Evolutionary conservation across 2,888 invertebrate genomes (phyloP).

Genomic region (Agonopterix alstromeriana): DNA sequence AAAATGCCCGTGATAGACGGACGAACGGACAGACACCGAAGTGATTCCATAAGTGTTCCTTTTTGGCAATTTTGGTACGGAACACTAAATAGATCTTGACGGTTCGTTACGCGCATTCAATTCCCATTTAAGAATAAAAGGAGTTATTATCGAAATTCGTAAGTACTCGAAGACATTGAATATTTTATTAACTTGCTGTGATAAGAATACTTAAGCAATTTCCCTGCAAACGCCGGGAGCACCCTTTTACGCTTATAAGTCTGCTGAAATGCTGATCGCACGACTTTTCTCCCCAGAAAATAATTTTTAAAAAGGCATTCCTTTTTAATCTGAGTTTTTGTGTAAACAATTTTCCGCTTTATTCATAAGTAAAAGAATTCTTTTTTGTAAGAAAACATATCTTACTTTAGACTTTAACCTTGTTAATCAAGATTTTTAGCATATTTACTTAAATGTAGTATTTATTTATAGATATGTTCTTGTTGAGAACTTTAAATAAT

Average conservation of each 20-base stretch:
- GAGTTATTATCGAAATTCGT: slow-evolving; percentile 25
- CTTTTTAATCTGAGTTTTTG: slow-evolving; percentile 22
- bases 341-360: slow-evolving; percentile 15
- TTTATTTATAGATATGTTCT: too few species aligned
- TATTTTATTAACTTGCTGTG: slow-evolving; percentile 43
- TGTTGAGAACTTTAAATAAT: too few species aligned
- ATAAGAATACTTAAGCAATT: slow-evolving; percentile 42
- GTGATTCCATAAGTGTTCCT: too few species aligned
- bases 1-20: too few species aligned
- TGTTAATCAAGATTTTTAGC: too few species aligned
- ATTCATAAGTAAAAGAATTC: slow-evolving; percentile 10
- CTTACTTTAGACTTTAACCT: slow-evolving; percentile 1
- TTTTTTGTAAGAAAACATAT: neutral
- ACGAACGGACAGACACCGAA: too few species aligned
- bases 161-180: slow-evolving; percentile 32
- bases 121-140: slow-evolving; percentile 17
- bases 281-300: slow-evolving; percentile 14
- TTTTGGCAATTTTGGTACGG: too few species aligned
- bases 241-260: slow-evolving; percentile 40
- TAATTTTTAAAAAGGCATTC: slow-evolving; percentile 17
- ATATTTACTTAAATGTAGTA: too few species aligned
- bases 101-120: too few species aligned
- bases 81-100: too few species aligned
- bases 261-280: slow-evolving; percentile 34
- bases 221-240: slow-evolving; percentile 20